Evolutionary conservation across 2,113 vertebrate species (phyloP).

Genomic region (Fregetta grallaria): DNA sequence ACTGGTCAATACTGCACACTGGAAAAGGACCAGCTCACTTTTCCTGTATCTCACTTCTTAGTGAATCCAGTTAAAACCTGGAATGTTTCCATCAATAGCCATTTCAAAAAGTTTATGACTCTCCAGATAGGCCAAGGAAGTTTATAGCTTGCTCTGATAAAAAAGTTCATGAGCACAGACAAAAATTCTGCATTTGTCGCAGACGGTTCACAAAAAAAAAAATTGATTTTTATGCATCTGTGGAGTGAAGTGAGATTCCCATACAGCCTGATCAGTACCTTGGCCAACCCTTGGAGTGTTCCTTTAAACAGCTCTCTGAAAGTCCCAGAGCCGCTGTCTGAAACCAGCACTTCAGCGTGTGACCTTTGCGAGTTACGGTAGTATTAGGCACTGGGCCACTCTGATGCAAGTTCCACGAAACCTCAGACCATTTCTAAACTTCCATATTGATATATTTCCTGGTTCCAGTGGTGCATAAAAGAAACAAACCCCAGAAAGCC

Average conservation of each 20-base stretch:
- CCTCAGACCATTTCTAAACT: conserved; percentile 47
- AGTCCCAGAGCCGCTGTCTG: conserved; percentile 23
- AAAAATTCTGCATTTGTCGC: not conserved
- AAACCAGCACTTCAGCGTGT: conserved; percentile 34
- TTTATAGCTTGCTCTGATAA: not conserved
- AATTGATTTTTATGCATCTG: not conserved
- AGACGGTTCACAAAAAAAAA: not conserved
- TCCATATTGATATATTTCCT: conserved; percentile 53
- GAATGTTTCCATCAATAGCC: not conserved
- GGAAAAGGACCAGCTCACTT: not conserved
- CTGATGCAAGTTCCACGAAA: conserved; percentile 33
- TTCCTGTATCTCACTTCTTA: not conserved
- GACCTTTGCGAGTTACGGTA: not conserved
- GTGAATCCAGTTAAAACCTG: not conserved
- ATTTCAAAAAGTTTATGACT: not conserved
- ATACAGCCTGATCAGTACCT: not conserved
- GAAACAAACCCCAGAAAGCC: conserved; percentile 60
- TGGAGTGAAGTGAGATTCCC: conserved; percentile 6
- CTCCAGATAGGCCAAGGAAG: not conserved
- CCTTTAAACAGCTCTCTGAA: conserved; percentile 26
- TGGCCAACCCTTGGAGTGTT: not conserved
- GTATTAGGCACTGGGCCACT: conserved; percentile 20
- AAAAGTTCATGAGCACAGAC: not conserved
- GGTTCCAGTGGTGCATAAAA: conserved; percentile 46
- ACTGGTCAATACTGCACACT: not conserved